Base-by-base conservation (phyloP, 2,888 invertebrate species). In the Corythucha ciliata region DNA sequence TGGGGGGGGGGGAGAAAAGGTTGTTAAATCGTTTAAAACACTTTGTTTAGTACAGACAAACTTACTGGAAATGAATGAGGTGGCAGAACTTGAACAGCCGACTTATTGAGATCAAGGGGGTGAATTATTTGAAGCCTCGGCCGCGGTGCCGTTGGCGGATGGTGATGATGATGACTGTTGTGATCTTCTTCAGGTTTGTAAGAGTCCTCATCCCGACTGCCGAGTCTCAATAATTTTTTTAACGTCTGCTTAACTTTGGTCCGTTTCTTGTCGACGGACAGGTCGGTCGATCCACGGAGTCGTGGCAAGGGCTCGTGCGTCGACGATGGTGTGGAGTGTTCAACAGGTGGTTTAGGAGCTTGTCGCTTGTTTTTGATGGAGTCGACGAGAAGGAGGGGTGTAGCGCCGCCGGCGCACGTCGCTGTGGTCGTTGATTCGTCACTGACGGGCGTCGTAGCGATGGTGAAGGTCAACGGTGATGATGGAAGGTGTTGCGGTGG, bases 71-170 rank as follows among this genome's bases (percentile, higher is more conserved):
- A 44, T 22, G 50, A 44, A n/a, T 52, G 39, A 12, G 55, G 42
- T 18, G 57, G 78, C 56, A 87, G 77, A 29, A 88, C 86, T 65
- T 88, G 85, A 2, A 87, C 85, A 55, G 76, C 82, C 8, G 82
- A 79, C 25, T 85, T 83, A 66, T 87, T 87, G 54, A 89, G 74
- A 63, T 90, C 89, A 61, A 86, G 72, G 12, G 90, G 90, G 73
- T 90, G 90, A 56, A 90, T 87, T 60, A 90, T 90, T 54, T 89
- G 86, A 21, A 88, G 72, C 14, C 85, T 76, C 2, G 83, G 83
- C 63, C 83, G 84, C 5, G 78, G 76, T 62, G 77, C 75, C 6
- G 77, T 77, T 12, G 51, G 51, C 20, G 51, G 51, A 24, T 40
- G 32, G 10, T 49, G 41, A 10, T 49, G 21, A 12, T 7, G 29